Evolutionary conservation across 2,888 invertebrate genomes (phyloP).

Genomic region (Amiota minor): DNA sequence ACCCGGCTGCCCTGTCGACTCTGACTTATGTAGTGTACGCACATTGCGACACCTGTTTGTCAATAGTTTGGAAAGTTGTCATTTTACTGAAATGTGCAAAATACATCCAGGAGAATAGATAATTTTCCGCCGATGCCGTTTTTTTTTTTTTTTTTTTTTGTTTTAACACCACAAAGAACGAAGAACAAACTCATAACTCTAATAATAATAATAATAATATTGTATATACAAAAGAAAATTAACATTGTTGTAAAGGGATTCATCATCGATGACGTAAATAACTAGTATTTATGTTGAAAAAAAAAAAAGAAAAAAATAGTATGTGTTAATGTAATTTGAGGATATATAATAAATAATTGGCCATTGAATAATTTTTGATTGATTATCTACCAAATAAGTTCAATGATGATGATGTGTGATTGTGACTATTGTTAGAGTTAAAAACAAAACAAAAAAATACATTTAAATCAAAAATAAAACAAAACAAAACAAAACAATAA

Average conservation of each 20-base stretch:
- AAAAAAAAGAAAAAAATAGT: too few relatives aligned
- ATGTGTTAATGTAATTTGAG: too few relatives aligned
- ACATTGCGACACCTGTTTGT: conserved; percentile 77
- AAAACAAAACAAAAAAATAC: background rate
- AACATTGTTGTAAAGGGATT: conserved; percentile 50
- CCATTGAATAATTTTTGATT: too few relatives aligned
- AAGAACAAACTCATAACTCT: background rate
- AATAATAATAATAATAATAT: background rate
- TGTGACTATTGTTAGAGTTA: too few relatives aligned
- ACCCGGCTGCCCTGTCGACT: conserved; percentile 78
- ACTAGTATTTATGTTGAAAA: background rate
- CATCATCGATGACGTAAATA: conserved; percentile 40
- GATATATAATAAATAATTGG: too few relatives aligned
- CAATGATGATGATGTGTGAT: too few relatives aligned
- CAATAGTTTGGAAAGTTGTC: conserved; percentile 79
- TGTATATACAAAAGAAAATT: conserved; percentile 41
- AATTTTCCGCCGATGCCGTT: conserved; percentile 30
- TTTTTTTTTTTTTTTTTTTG: too few relatives aligned
- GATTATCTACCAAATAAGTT: too few relatives aligned
- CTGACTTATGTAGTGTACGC: conserved; percentile 79
- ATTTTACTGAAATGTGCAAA: conserved; percentile 80
- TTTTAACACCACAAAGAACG: conserved; percentile 22
- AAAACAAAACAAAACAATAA: conserved; percentile 22
- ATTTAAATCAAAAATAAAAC: background rate
- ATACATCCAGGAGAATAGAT: conserved; percentile 16